Conservation (phyloP, 2,888 invertebrate species). For the Spatulosminthurus flaviceps region DNA sequence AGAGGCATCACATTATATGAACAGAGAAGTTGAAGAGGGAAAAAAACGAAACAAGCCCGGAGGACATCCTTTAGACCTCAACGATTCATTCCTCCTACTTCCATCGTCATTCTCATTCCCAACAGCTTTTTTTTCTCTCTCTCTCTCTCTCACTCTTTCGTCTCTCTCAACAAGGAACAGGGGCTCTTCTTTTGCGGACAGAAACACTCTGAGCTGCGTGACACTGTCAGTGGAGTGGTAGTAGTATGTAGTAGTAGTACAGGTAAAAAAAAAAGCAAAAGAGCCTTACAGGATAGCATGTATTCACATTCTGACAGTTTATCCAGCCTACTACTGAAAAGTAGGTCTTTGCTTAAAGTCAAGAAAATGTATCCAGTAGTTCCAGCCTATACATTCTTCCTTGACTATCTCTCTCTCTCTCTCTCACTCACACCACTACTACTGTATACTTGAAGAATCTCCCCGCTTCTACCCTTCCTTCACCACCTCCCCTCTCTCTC, state of each 20-base stretch:
- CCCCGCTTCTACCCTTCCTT: constrained; percentile 11
- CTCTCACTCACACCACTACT: constrained; percentile 1
- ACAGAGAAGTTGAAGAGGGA: constrained; percentile 22
- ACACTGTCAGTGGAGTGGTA: constrained; percentile 14
- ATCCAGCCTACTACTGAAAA: constrained; percentile 18
- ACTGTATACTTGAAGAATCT: constrained; percentile 23
- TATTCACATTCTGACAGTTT: constrained; percentile 12
- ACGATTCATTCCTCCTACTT: constrained; percentile 29
- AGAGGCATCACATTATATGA: constrained; percentile 37
- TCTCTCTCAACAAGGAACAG: too few relatives aligned
- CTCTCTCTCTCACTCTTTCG: too few relatives aligned
- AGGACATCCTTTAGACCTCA: constrained; percentile 39
- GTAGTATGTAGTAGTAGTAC: background rate
- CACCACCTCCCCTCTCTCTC: constrained; percentile 33
- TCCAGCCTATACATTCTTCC: constrained; percentile 10
- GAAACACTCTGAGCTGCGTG: constrained; percentile 18
- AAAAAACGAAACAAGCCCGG: constrained; percentile 36
- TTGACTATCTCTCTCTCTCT: background rate
- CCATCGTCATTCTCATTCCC: constrained; percentile 36
- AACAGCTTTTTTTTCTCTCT: constrained; percentile 23
- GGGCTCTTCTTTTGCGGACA: constrained; percentile 12
- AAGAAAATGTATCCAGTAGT: constrained; percentile 18
- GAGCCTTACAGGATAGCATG: constrained; percentile 6
- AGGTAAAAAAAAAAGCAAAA: background rate
- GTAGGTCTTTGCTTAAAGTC: constrained; percentile 18